Evolutionary conservation across 1,140 invertebrate species (phyloP).

Genomic region (Microplitis demolitor): DNA sequence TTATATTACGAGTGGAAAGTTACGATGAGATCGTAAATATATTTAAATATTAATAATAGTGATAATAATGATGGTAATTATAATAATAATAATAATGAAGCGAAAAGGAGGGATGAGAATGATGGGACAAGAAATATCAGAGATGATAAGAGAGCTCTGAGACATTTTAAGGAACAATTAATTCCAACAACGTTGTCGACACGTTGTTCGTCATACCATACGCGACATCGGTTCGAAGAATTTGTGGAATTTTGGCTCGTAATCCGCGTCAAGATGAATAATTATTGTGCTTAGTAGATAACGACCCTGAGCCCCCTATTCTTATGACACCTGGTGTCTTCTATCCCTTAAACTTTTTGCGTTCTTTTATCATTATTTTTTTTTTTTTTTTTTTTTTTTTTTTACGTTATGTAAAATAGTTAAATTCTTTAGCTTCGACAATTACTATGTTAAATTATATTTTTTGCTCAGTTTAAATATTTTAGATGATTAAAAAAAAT

Average conservation of each 20-base stretch:
- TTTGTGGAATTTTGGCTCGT: conserved; percentile 32
- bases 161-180: conserved; percentile 27
- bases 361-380: not conserved
- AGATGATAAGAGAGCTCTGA: not conserved
- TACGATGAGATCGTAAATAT: no score
- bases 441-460: no score
- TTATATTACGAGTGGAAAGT: no score
- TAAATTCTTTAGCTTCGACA: not conserved
- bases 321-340: conserved; percentile 1
- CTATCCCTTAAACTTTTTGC: not conserved
- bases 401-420: not conserved
- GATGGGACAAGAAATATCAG: conserved; percentile 11
- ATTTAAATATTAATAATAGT: not conserved
- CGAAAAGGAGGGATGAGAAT: not conserved
- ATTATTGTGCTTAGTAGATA: conserved; percentile 13
- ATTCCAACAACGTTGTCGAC: conserved; percentile 19
- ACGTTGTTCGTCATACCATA: conserved; percentile 28
- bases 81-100: not conserved
- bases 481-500: no score
- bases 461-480: no score
- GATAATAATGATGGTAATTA: not conserved
- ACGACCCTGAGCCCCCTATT: not conserved
- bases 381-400: not conserved
- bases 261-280: conserved; percentile 34
- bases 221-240: conserved; percentile 27